phyloP scores from a whole-genome alignment of 1,140 invertebrate genomes.

The Lepidurus arcticus region DNA sequence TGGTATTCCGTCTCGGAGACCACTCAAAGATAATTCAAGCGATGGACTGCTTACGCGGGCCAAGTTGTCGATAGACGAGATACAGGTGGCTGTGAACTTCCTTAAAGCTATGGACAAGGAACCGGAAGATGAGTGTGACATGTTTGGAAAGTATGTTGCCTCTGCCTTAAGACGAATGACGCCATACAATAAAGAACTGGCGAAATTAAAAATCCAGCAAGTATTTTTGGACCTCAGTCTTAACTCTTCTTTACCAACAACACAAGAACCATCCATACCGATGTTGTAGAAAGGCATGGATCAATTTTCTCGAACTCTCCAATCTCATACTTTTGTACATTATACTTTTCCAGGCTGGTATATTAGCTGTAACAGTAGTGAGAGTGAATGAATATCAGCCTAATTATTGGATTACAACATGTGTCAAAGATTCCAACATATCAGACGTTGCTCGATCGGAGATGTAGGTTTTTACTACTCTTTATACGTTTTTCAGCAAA shows the following conservation, averaged over 20 bases:
- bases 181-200: not conserved
- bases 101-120: not conserved
- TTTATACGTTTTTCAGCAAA: too few relatives aligned
- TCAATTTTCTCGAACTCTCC: too few relatives aligned
- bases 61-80: not conserved
- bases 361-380: too few relatives aligned
- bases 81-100: not conserved
- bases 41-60: not conserved
- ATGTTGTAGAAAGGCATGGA: not conserved
- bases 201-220: not conserved
- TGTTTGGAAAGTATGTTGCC: not conserved
- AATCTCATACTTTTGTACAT: too few relatives aligned
- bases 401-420: too few relatives aligned
- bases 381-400: too few relatives aligned
- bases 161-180: slow-evolving; percentile 8
- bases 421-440: too few relatives aligned
- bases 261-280: not conserved
- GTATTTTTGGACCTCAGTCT: slow-evolving; percentile 10
- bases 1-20: not conserved
- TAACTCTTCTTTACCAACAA: not conserved
- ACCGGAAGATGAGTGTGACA: not conserved
- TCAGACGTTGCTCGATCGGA: too few relatives aligned
- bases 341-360: too few relatives aligned
- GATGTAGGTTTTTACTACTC: too few relatives aligned
- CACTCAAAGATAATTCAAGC: not conserved